Base-by-base conservation (phyloP, 2,888 invertebrate genomes). In the Trisateles emortualis region DNA sequence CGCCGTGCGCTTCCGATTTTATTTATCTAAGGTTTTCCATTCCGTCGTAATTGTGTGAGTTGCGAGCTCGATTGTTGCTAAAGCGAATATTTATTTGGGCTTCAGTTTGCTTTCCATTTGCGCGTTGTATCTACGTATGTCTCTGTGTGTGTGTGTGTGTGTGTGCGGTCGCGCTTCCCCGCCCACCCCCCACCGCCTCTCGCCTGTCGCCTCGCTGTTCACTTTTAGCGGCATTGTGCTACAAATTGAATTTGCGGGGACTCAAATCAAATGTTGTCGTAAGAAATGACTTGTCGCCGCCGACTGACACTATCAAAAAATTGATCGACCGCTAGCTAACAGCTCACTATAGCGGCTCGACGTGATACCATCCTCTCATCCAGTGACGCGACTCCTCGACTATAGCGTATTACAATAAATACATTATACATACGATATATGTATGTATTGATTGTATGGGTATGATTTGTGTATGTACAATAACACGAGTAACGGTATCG, bases 11-110 rank as follows among this genome's bases (percentile, higher is more conserved):
- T 87, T 88, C 88, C 87, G 84, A 88, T 88, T 90, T 88, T 91
- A 88, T 92, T 92, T 91, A 89, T 87, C 86, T 87, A 90, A 88
- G 86, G 90, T 90, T 91, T 91, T 92, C 90, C 89, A 90, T 91
- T 88, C 78, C 83, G 76, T 68, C 81, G 92, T 91, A 90, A 90
- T 90, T 90, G 90, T 88, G 89, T 88, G 88, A 89, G 89, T 88
- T 88, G 84, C 82, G 87, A 86, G 85, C 80, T 81, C 87, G 85
- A 88, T 88, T 88, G 90, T 91, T 84, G 87, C 89, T 86, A 87
- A 85, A 90, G 86, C 88, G 90, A 91, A 92, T 92, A 90, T 92
- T 92, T 91, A 91, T 92, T 90, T 84, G 89, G 86, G 87, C 82
- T 81, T 80, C 77, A 78, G 88, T 90, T 87, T 86, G 83, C 84